These are phyloP conservation scores for Microdon myrmicae DNA, from an alignment of 2,888 invertebrate genomes.

Conservation along the genomic window DNA sequence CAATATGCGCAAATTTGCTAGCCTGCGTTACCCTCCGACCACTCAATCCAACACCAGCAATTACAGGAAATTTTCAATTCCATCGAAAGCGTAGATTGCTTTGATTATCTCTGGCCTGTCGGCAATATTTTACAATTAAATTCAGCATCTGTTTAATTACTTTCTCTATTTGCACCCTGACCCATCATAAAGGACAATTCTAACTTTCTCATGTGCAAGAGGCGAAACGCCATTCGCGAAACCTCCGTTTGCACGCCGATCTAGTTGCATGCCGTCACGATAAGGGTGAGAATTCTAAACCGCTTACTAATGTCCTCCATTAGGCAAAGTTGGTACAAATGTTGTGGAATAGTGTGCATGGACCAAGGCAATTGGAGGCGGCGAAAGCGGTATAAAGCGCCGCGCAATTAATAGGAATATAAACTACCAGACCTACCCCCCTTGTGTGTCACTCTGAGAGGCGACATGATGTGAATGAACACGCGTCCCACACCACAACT, in stretches of 20 bases:
- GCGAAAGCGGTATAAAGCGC: slow-evolving; percentile 35
- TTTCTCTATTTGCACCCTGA: slow-evolving; percentile 48
- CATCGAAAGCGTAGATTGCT: too few relatives aligned
- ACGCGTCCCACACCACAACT: neutral
- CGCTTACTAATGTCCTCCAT: slow-evolving; percentile 44
- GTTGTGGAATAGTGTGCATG: slow-evolving; percentile 10
- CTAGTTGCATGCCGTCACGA: slow-evolving; percentile 41
- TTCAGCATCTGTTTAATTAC: slow-evolving; percentile 29
- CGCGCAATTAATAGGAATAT: slow-evolving; percentile 47
- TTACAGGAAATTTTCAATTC: too few relatives aligned
- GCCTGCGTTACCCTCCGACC: too few relatives aligned
- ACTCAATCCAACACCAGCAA: too few relatives aligned
- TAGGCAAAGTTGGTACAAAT: slow-evolving; percentile 17
- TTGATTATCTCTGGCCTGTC: too few relatives aligned
- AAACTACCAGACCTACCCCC: slow-evolving; percentile 23
- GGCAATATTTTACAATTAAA: slow-evolving; percentile 42
- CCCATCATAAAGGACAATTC: too few relatives aligned
- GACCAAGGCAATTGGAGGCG: slow-evolving; percentile 35
- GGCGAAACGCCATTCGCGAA: slow-evolving; percentile 12
- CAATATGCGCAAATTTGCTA: too few relatives aligned
- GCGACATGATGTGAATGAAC: neutral
- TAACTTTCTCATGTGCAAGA: slow-evolving; percentile 46
- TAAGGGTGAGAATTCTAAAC: slow-evolving; percentile 44
- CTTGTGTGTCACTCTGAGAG: slow-evolving; percentile 33
- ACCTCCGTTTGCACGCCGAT: too few relatives aligned